These are phyloP conservation scores for Heterodera schachtii DNA, from an alignment of 1,140 invertebrate genomes.

Conservation along the genomic window DNA sequence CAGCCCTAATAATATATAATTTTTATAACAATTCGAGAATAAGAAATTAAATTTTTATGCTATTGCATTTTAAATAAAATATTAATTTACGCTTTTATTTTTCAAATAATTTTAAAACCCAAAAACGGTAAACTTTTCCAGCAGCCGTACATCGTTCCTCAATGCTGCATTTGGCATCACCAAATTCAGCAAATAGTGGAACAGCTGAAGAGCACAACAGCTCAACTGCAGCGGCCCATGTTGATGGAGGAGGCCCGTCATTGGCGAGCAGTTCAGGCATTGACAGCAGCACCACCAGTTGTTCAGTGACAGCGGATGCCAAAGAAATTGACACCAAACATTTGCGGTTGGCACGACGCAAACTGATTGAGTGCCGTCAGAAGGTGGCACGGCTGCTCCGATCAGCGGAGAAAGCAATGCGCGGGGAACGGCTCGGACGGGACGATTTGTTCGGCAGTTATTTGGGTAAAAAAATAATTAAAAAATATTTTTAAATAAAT, in stretches of 20 bases:
- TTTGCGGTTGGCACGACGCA: not conserved
- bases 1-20: no score
- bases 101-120: no score
- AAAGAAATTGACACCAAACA: not conserved
- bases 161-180: slow-evolving; percentile 13
- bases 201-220: slow-evolving; percentile 4
- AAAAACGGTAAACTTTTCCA: not conserved
- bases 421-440: slow-evolving; percentile 15
- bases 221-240: no score
- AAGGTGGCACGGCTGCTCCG: slow-evolving; percentile 17
- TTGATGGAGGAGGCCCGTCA: not conserved
- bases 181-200: not conserved
- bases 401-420: slow-evolving; percentile 12
- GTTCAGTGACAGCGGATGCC: slow-evolving; percentile 8
- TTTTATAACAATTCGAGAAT: no score
- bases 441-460: slow-evolving; percentile 17
- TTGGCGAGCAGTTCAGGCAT: slow-evolving; percentile 26
- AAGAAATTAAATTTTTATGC: no score
- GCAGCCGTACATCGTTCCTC: not conserved
- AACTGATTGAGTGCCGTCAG: not conserved
- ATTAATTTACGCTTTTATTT: no score
- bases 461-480: not conserved
- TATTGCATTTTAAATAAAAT: no score
- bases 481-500: no score
- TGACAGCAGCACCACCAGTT: not conserved